phyloP scores from a whole-genome alignment of 2,888 invertebrate species.

The Biston betularia region DNA sequence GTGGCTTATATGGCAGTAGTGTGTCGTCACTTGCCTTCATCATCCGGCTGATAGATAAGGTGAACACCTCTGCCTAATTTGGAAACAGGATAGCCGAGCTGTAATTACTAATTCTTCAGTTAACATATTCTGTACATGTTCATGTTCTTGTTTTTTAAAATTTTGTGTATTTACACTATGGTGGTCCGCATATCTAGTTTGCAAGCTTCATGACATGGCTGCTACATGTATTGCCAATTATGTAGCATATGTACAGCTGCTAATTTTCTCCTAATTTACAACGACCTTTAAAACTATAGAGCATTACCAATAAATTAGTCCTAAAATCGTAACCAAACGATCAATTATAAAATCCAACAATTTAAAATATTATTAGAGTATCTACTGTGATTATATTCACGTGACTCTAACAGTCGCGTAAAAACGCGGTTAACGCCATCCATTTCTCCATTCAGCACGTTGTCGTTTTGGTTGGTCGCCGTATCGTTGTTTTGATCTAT shows the following conservation, averaged over 20 bases:
- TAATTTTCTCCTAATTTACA: slow-evolving; percentile 18
- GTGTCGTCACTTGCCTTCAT: slow-evolving; percentile 39
- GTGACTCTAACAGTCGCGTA: too few species aligned
- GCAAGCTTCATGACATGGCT: slow-evolving; percentile 55
- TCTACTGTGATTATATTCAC: too few species aligned
- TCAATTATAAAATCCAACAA: too few species aligned
- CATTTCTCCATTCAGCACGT: too few species aligned
- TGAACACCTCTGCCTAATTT: slow-evolving; percentile 27
- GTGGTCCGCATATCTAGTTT: slow-evolving; percentile 46
- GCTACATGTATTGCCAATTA: slow-evolving; percentile 62
- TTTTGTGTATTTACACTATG: slow-evolving; percentile 31
- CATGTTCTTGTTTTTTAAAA: slow-evolving; percentile 14
- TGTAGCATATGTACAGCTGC: slow-evolving; percentile 70
- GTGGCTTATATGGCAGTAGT: slow-evolving; percentile 20
- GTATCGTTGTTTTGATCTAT: too few species aligned
- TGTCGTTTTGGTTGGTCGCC: too few species aligned
- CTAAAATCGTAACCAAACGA: too few species aligned
- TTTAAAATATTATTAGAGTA: too few species aligned
- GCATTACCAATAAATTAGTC: too few species aligned
- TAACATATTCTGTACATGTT: slow-evolving; percentile 8
- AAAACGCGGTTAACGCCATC: too few species aligned
- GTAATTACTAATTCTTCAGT: background rate
- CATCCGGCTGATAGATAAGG: slow-evolving; percentile 35
- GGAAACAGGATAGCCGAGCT: slow-evolving; percentile 18
- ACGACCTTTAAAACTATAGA: slow-evolving; percentile 10